Evolutionary conservation across 2,888 invertebrate genomes (phyloP).

Genomic region (Mythimna loreyi): DNA sequence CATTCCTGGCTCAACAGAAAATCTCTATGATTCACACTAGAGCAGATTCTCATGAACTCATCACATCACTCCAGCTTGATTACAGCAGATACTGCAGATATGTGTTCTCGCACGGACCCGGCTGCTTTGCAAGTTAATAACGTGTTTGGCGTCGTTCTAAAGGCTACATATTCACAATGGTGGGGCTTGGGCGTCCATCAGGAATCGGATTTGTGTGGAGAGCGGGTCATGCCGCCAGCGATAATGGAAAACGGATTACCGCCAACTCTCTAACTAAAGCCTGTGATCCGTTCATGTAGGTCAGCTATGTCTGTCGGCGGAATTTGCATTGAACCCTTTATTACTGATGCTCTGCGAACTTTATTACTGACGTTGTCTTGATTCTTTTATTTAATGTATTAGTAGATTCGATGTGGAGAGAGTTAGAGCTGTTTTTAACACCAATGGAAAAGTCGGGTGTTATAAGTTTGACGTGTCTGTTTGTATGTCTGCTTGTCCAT

Average conservation of each 20-base stretch:
- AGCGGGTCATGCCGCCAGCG: slow-evolving; percentile 70
- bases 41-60: slow-evolving; percentile 23
- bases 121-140: slow-evolving; percentile 78
- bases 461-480: too few species aligned
- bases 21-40: slow-evolving; percentile 3
- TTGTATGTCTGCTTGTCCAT: too few species aligned
- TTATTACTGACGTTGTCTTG: slow-evolving; percentile 9
- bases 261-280: slow-evolving; percentile 73
- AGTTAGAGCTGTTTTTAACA: background rate
- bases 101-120: slow-evolving; percentile 41
- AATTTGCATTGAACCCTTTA: slow-evolving; percentile 62
- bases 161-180: slow-evolving; percentile 70
- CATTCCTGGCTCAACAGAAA: background rate
- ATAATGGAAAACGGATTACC: slow-evolving; percentile 83
- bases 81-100: slow-evolving; percentile 32
- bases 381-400: slow-evolving; percentile 3
- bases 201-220: slow-evolving; percentile 72
- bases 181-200: slow-evolving; percentile 68
- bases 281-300: slow-evolving; percentile 63
- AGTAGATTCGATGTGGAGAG: background rate
- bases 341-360: slow-evolving; percentile 38
- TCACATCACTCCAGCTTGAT: slow-evolving; percentile 44
- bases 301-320: slow-evolving; percentile 50
- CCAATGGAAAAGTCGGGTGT: too few species aligned
- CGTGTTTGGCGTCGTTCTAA: slow-evolving; percentile 70